Evolutionary conservation across 2,797 vertebrate genomes (phyloP).

Genomic region (Zenarchopterus dispar): DNA sequence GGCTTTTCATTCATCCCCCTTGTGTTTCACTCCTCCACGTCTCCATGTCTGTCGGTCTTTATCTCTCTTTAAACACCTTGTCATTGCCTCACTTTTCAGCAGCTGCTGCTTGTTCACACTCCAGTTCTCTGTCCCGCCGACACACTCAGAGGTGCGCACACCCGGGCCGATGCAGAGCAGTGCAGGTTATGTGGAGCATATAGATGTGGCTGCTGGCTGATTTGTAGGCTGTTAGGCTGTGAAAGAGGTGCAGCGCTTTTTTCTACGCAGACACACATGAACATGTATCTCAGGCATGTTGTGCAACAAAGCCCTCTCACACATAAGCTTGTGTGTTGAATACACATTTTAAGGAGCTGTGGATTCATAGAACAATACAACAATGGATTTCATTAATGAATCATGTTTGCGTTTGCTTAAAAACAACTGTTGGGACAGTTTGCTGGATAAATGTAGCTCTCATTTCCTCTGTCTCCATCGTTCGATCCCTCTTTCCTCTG

Average conservation of each 20-base stretch:
- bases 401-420: conserved; percentile 47
- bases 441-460: conserved; percentile 40
- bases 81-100: conserved; percentile 65
- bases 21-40: neutral
- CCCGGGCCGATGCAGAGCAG: conserved; percentile 26
- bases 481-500: conserved; percentile 39
- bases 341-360: neutral
- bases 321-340: neutral
- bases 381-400: conserved; percentile 11
- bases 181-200: conserved; percentile 34
- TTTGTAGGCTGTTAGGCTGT: conserved; percentile 71
- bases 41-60: conserved; percentile 19
- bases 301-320: conserved; percentile 11
- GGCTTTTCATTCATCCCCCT: neutral
- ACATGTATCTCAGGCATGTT: conserved; percentile 9
- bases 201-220: conserved; percentile 69
- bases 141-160: conserved; percentile 16
- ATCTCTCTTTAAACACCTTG: conserved; percentile 54
- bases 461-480: conserved; percentile 51
- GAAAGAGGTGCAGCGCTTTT: conserved; percentile 49
- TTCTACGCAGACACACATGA: conserved; percentile 1
- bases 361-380: conserved; percentile 14
- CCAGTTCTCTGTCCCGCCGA: conserved; percentile 12
- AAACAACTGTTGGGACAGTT: conserved; percentile 48
- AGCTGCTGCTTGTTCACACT: conserved; percentile 75